phyloP scores from a whole-genome alignment of 2,888 invertebrate genomes.

The Nephrotoma flavescens region DNA sequence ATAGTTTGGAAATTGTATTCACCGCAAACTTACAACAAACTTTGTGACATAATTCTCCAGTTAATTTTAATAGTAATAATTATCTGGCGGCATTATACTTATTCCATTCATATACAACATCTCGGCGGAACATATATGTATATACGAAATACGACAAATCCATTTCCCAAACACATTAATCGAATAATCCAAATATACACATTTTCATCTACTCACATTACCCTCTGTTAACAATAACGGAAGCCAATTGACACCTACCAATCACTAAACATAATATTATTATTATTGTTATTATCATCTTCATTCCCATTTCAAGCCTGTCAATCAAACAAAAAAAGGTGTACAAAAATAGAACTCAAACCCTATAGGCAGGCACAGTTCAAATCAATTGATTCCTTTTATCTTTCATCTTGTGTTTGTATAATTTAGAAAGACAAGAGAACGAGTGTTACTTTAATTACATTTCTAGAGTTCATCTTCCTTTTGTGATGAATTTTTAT shows the following conservation, averaged over 20 bases:
- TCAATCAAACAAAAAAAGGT: neutral
- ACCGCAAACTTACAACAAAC: too few relatives aligned
- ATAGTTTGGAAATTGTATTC: too few relatives aligned
- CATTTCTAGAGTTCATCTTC: neutral
- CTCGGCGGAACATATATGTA: neutral
- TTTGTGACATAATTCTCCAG: too few relatives aligned
- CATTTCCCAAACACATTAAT: neutral
- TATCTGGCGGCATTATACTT: too few relatives aligned
- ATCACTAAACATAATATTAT: neutral
- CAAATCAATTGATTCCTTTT: neutral
- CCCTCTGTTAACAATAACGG: neutral
- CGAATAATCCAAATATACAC: neutral
- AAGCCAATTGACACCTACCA: neutral
- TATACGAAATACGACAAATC: neutral
- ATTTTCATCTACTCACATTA: neutral
- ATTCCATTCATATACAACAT: neutral
- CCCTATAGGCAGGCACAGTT: neutral
- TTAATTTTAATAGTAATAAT: too few relatives aligned
- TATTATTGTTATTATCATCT: neutral
- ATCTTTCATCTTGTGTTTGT: neutral
- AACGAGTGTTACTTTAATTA: neutral
- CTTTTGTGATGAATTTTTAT: neutral
- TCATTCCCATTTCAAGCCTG: neutral
- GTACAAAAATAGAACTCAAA: neutral
- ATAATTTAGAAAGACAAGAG: neutral